Conservation (phyloP, 2,113 vertebrate species). For the Chelonoidis abingdonii region DNA sequence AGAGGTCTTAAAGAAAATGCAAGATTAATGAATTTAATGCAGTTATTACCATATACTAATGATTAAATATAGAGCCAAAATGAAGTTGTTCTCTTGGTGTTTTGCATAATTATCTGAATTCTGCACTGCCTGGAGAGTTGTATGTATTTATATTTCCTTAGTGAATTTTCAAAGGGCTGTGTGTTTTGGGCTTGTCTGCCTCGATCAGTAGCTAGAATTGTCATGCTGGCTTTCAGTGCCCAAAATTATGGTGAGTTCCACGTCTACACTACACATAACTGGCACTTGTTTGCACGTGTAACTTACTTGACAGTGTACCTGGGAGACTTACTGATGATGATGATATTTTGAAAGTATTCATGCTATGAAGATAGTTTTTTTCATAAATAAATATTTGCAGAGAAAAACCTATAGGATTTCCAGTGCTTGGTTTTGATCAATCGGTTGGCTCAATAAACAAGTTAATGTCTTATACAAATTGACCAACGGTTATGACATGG, state of each 20-base stretch:
- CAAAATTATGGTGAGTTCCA: not conserved
- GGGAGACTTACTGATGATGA: too few relatives aligned
- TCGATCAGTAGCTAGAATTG: not conserved
- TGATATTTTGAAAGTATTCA: not conserved
- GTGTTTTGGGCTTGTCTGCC: not conserved
- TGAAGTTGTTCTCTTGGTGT: not conserved
- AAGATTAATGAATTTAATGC: not conserved
- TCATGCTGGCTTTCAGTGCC: not conserved
- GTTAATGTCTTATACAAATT: not conserved
- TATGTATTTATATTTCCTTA: not conserved
- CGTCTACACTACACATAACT: not conserved
- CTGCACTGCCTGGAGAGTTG: not conserved
- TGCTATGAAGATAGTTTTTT: not conserved
- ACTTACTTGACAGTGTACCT: fast-evolving
- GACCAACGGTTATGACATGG: not conserved
- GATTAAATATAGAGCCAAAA: not conserved
- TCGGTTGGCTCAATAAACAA: not conserved
- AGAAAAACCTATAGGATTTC: not conserved
- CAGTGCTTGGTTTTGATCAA: not conserved
- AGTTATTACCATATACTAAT: not conserved
- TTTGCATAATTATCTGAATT: fast-evolving
- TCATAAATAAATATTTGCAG: constrained; percentile 10
- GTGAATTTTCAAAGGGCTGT: not conserved
- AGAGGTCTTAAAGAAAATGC: not conserved
- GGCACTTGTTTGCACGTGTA: not conserved